phyloP scores from a whole-genome alignment of 2,797 vertebrate genomes.

The Xerus rutilus region DNA sequence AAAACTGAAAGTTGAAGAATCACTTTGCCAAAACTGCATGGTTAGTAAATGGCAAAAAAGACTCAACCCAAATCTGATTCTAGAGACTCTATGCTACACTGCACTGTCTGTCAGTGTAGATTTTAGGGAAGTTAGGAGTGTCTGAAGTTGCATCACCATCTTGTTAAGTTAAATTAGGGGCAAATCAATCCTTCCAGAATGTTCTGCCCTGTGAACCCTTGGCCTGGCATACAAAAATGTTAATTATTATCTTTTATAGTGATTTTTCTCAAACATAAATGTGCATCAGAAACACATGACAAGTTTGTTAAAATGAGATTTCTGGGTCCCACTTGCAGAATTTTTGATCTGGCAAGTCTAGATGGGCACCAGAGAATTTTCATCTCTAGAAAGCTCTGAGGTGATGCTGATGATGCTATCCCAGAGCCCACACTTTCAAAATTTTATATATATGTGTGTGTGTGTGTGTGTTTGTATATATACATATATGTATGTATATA shows the following conservation, averaged over 20 bases:
- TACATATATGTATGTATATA: not conserved
- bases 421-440: not conserved
- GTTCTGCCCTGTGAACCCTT: not conserved
- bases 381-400: not conserved
- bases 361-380: not conserved
- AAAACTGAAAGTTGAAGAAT: conserved; percentile 23
- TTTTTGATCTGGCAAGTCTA: not conserved
- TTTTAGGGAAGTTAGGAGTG: not conserved
- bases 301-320: not conserved
- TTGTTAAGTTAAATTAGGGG: not conserved
- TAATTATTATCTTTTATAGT: not conserved
- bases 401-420: not conserved
- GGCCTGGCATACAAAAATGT: not conserved
- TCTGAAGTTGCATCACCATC: not conserved
- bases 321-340: not conserved
- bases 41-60: not conserved
- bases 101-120: not conserved
- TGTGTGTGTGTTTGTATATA: too few species aligned
- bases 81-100: not conserved
- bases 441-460: not conserved
- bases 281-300: not conserved
- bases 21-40: not conserved
- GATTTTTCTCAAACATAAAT: not conserved
- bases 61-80: not conserved
- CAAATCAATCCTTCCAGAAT: not conserved